Conservation (phyloP, 1,140 invertebrate species). For the Ladona fulva region DNA sequence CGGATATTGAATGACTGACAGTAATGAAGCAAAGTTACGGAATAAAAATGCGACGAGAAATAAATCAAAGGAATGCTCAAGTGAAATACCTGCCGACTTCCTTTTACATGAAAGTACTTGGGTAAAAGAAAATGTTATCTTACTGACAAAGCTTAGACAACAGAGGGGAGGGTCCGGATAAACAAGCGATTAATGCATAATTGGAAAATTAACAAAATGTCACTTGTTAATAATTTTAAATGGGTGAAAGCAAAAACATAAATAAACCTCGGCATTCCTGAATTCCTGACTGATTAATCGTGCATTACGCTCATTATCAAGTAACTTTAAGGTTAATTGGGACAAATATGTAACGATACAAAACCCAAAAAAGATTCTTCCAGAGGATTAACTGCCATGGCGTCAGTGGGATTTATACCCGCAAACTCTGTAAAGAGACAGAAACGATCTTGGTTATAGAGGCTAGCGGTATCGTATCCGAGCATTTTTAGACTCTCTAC, state of each 20-base stretch:
- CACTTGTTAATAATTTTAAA: background rate
- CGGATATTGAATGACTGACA: too few species aligned
- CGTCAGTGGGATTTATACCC: background rate
- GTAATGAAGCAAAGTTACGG: too few species aligned
- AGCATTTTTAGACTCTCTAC: background rate
- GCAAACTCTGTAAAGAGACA: background rate
- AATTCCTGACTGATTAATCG: background rate
- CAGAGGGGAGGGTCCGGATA: background rate
- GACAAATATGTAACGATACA: slow-evolving; percentile 8
- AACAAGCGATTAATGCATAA: background rate
- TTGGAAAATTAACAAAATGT: background rate
- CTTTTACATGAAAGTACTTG: too few species aligned
- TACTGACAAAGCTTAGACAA: too few species aligned
- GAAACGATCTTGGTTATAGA: slow-evolving; percentile 9
- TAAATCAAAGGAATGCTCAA: too few species aligned
- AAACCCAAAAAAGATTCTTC: background rate
- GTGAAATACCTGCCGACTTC: too few species aligned
- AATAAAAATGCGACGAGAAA: too few species aligned
- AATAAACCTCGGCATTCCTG: background rate
- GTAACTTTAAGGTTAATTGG: background rate
- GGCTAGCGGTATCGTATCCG: background rate
- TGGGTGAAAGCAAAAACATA: background rate
- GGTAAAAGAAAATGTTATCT: too few species aligned
- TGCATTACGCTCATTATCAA: background rate
- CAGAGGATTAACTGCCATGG: background rate